Conservation (phyloP, 2,888 invertebrate species). For the Bombylius discolor region DNA sequence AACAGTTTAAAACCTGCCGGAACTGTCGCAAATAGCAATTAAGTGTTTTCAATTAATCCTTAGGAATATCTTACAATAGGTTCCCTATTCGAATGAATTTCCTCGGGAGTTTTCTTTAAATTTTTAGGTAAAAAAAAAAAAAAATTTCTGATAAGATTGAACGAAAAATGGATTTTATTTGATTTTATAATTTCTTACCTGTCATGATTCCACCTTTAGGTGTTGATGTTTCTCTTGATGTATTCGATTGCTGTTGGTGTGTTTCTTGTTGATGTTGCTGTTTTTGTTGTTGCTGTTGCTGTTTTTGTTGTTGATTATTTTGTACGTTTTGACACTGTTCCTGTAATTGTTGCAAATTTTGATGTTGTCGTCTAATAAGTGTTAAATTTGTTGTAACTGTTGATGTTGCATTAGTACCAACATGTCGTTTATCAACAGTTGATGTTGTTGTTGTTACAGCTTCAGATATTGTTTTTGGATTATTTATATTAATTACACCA, state of each 20-base stretch:
- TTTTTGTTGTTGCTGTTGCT: not conserved
- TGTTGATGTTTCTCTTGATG: not conserved
- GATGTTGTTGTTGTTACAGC: conserved; percentile 14
- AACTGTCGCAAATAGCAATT: too few species aligned
- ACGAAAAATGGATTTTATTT: too few species aligned
- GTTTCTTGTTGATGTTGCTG: not conserved
- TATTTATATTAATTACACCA: conserved; percentile 26
- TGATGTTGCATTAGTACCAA: conserved; percentile 9
- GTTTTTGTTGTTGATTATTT: not conserved
- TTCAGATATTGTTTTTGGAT: conserved; percentile 13
- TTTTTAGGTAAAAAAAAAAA: too few species aligned
- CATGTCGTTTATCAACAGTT: conserved; percentile 12
- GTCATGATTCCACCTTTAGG: conserved; percentile 7
- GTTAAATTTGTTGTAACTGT: conserved; percentile 9
- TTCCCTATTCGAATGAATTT: too few species aligned
- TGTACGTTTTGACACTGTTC: too few species aligned
- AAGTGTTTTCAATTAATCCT: too few species aligned
- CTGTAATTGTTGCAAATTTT: not conserved
- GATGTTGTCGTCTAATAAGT: conserved; percentile 10
- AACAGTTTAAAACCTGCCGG: too few species aligned
- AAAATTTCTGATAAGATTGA: too few species aligned
- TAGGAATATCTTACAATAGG: too few species aligned
- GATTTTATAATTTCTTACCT: not conserved
- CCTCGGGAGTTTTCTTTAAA: too few species aligned
- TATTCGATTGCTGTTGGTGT: conserved; percentile 2